Evolutionary conservation across 2,797 vertebrate species (phyloP), one percentile per base, ranked within the genome.

Genomic region (Allobates femoralis): DNA sequence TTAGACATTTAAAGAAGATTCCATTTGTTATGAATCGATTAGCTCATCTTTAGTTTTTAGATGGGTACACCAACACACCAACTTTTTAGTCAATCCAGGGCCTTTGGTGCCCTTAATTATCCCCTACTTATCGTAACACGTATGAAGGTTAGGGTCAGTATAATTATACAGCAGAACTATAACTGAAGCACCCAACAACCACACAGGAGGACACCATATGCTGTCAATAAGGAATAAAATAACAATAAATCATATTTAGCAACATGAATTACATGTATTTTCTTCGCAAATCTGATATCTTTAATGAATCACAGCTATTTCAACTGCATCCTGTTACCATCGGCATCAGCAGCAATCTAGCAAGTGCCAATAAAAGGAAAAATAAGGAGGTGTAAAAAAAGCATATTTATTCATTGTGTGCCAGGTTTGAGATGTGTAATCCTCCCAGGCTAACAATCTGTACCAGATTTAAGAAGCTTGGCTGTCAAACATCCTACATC

Each of bases 391-490:
- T 86, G 85, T 82, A 86, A 82, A 51, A 46, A 86, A 76, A 74
- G 79, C 50, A 71, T 66, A 76, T 86, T 86, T 86, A 76, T 82
- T 76, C 60, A 82, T 82, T 82, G 79, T 37, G 34, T 82, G 85
- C 85, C 85, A 86, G 85, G 76, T 86, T 71, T 86, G 79, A 81
- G 79, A 81, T 82, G 79, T 76, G 79, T 77, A 86, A 82, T 81
- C 58, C 85, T 86, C 85, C 85, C 67, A 86, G 79, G 77, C 71
- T 86, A 75, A 86, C 79, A 81, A 86, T 86, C 85, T 86, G 85
- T 82, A 86, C 58, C 85, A 83, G 55, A 77, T 50, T 69, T 86
- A 83, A 83, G 85, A 78, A 37, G 51, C n/a, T 76, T 86, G 85
- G 66, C 67, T 77, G 53, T 78, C 79, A 83, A 62, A 76, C 51